These are phyloP conservation scores for Mus minutoides DNA, from an alignment of 2,797 vertebrate species.

Conservation along the genomic window DNA sequence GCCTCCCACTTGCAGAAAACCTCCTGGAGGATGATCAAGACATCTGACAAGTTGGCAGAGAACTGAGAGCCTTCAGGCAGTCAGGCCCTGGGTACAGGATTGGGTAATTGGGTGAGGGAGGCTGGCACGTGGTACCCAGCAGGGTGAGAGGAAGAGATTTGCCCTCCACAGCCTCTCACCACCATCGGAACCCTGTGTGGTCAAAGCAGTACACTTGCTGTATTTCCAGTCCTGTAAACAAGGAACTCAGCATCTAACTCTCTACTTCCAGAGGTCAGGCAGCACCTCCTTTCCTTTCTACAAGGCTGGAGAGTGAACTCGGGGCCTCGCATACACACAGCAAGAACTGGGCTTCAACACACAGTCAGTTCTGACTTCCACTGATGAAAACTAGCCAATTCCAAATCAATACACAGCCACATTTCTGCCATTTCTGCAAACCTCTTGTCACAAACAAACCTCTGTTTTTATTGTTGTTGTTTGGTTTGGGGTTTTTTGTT, in stretches of 20 bases:
- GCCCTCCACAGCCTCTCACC: neutral
- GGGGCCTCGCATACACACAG: no score
- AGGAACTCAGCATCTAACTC: neutral
- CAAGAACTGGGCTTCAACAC: neutral
- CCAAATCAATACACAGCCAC: no score
- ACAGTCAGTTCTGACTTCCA: neutral
- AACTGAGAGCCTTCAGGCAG: neutral
- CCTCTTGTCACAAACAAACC: neutral
- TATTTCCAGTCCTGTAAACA: neutral
- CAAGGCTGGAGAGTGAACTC: neutral
- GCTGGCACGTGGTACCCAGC: neutral
- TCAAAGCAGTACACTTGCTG: neutral
- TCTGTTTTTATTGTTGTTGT: neutral
- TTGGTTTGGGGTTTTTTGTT: neutral
- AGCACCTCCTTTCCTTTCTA: neutral
- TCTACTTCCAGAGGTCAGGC: no score
- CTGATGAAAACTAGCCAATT: neutral
- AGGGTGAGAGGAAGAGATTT: neutral
- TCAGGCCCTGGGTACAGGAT: neutral
- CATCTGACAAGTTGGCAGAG: neutral
- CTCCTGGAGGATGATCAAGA: neutral
- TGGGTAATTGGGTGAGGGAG: neutral
- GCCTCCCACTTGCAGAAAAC: neutral
- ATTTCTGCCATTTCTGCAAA: neutral
- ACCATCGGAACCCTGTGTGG: neutral